Percentiles rank a stretch among this genome's conserved stretches.
Evolutionary conservation across 2,113 vertebrate genomes (phyloP).

Genomic region (Crotalus tigris): DNA sequence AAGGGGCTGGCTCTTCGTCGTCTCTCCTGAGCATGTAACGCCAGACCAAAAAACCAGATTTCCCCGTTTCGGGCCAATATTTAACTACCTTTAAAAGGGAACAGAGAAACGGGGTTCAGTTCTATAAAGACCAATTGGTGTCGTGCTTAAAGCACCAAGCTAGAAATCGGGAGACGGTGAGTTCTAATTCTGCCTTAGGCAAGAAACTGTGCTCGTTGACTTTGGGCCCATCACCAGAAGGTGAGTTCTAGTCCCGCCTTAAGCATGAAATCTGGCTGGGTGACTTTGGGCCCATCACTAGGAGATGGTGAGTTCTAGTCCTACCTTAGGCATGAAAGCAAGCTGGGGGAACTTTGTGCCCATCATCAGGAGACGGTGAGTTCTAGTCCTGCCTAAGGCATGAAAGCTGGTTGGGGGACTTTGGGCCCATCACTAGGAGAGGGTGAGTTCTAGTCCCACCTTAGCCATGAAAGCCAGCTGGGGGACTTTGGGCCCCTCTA

Average conservation of each 20-base stretch:
- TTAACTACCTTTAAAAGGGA: constrained; percentile 79
- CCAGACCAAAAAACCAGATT: constrained; percentile 96
- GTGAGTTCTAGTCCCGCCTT: background rate
- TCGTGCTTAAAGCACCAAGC: background rate
- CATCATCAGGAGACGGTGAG: too few relatives aligned
- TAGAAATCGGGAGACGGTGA: background rate
- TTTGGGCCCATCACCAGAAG: background rate
- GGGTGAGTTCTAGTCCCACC: too few relatives aligned
- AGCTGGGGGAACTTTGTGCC: background rate
- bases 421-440: too few relatives aligned
- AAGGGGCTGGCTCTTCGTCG: constrained; percentile 90
- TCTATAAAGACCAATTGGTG: background rate
- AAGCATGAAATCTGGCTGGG: background rate
- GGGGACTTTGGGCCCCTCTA: background rate
- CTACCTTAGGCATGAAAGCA: background rate
- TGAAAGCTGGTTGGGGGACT: too few relatives aligned
- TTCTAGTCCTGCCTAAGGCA: too few relatives aligned
- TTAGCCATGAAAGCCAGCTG: too few relatives aligned
- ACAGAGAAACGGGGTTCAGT: background rate
- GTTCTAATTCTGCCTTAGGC: background rate
- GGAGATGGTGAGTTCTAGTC: background rate
- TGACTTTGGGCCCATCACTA: too few relatives aligned
- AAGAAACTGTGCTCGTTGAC: background rate
- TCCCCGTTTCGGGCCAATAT: constrained; percentile 95
- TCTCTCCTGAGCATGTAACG: constrained; percentile 89